These are phyloP conservation scores for Psettodes erumei DNA, from an alignment of 2,113 vertebrate genomes.

Conservation along the genomic window DNA sequence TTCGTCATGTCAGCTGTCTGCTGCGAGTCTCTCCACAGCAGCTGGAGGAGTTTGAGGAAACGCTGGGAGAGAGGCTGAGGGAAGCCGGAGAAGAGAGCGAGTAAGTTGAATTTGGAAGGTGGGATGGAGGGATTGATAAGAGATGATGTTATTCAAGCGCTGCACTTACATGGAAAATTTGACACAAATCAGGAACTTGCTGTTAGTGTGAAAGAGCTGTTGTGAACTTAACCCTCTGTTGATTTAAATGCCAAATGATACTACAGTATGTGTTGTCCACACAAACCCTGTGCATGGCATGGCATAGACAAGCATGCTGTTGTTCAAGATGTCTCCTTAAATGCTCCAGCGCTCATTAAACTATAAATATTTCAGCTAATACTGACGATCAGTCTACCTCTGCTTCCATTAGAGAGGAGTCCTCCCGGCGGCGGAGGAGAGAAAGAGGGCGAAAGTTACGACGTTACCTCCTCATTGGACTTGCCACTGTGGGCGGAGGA, in stretches of 20 bases:
- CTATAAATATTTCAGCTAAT: neutral
- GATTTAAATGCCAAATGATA: neutral
- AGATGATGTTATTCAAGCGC: neutral
- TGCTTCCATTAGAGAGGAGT: constrained; percentile 82
- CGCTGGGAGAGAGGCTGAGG: constrained; percentile 90
- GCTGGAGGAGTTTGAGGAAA: constrained; percentile 90
- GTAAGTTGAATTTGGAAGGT: constrained; percentile 81
- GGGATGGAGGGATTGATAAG: neutral
- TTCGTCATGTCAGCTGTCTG: constrained; percentile 87
- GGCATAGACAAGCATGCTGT: constrained; percentile 2
- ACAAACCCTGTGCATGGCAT: neutral
- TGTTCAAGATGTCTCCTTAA: constrained; percentile 10
- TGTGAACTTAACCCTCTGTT: neutral
- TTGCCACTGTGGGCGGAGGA: constrained; percentile 93
- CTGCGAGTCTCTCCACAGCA: constrained; percentile 84
- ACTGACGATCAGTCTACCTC: constrained; percentile 12
- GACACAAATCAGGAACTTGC: neutral
- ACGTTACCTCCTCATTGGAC: constrained; percentile 92
- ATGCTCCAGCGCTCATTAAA: neutral
- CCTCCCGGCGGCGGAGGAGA: constrained; percentile 85
- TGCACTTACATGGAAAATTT: neutral
- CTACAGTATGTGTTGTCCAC: neutral
- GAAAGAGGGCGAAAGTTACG: constrained; percentile 89
- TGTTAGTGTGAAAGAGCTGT: neutral
- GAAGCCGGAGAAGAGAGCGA: constrained; percentile 87